Base-by-base conservation (phyloP, 2,797 vertebrate species). In the Neolamprologus multifasciatus region DNA sequence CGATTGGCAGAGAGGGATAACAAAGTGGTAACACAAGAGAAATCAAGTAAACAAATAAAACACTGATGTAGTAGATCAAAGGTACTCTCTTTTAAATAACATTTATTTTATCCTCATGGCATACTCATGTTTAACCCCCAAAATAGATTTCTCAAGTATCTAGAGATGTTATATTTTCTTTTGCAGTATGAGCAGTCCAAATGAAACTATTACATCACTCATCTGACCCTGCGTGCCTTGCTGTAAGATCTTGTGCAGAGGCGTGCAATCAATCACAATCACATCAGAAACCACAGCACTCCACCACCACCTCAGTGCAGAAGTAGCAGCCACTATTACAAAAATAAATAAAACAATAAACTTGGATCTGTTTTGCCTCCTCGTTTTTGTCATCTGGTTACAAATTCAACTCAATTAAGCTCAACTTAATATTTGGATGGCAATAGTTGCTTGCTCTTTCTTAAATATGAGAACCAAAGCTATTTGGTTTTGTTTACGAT, bases 291-390 rank as follows among this genome's bases (percentile, higher is more conserved):
- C 26, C 23, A 40, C 43, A 50, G 43, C 69, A 76, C 23, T 31
- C 0, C 23, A 2, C 17, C 43, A 8, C 16, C 26, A 13, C 43
- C 43, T n/a, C 69, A 76, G 43, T 6, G 43, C 43, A 48, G 16
- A 19, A 8, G 0, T 16, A 43, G 43, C 69, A 31, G 0, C 1
- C 23, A 48, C 10, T 74, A 48, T 29, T 13, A 0, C 3, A 23
- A 69, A 69, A 43, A 17, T 1, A 43, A 71, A 71, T 43, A 43
- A 0, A 71, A 43, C 12, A 29, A 29, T 48, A 19, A 31, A 50
- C 23, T 31, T 48, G 43, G 69, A 29, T 74, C 23, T 74, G 9
- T 29, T 74, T 48, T 7, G 7, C 40, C 23, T 6, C 23, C 16
- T 74, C 4, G 0, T 74, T 1, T 10, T 48, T 74, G 4, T 29